Conservation (phyloP, 2,113 vertebrate species). For the Salvator merianae region DNA sequence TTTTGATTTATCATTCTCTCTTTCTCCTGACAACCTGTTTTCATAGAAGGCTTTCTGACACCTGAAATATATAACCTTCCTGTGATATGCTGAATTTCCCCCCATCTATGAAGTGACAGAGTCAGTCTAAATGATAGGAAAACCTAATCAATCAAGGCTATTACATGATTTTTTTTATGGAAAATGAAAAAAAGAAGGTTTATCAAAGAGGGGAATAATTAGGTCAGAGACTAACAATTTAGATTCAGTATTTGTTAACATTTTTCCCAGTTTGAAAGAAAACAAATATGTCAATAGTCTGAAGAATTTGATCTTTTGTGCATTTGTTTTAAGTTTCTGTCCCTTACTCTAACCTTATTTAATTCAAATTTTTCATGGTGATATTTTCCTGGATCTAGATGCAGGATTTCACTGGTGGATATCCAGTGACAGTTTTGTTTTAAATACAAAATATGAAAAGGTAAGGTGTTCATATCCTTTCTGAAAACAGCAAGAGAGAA, state of each 20-base stretch:
- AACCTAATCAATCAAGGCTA: slow-evolving; percentile 22
- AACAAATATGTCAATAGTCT: neutral
- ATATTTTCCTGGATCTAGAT: neutral
- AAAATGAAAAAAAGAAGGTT: no score
- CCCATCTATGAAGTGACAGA: slow-evolving; percentile 1
- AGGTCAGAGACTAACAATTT: neutral
- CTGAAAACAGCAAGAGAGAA: neutral
- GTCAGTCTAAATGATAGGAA: slow-evolving; percentile 19
- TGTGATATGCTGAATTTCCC: slow-evolving; percentile 18
- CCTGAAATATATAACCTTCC: slow-evolving; percentile 20
- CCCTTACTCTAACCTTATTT: neutral
- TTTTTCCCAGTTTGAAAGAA: neutral
- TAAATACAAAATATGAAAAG: neutral
- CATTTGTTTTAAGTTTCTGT: neutral
- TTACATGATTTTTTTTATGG: slow-evolving; percentile 5
- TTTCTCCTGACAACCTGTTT: slow-evolving; percentile 19
- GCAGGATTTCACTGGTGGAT: neutral
- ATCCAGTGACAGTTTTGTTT: neutral
- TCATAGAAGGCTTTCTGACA: slow-evolving; percentile 32
- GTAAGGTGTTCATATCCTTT: neutral
- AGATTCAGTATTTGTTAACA: neutral
- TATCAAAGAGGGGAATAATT: neutral
- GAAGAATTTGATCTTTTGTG: neutral
- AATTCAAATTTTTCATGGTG: neutral
- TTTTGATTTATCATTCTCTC: slow-evolving; percentile 39